Evolutionary conservation across 2,888 invertebrate genomes (phyloP), one percentile per base, ranked within the genome.

Genomic region (Drosophila monieri): DNA sequence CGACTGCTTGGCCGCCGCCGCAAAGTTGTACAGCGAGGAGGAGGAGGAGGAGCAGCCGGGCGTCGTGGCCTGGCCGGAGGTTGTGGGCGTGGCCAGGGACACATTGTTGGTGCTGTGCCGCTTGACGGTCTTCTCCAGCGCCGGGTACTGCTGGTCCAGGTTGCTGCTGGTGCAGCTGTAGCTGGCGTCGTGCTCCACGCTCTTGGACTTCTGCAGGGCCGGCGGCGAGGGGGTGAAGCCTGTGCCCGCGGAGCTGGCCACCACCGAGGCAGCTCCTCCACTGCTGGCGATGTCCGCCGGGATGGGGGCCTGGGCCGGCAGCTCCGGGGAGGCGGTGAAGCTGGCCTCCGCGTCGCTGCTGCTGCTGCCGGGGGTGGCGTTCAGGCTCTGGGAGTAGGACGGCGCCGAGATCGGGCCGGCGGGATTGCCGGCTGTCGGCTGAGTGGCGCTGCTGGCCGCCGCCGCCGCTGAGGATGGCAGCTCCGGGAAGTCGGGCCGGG

Each of bases 51-150:
- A 49, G 18, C 32, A 39, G 27, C 25, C 23, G 18, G 30, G 14
- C 1, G 30, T 4, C 10, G 30, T 18, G 15, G 32, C 27, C 8
- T 9, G 27, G 21, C 10, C 1, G 27, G 54, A 4, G 6, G 18
- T 37, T 14, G 21, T 35, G 9, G 54, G n/a, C 10, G 66, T 39
- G 15, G 32, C 41, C 59, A 71, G 27, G 49, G 79, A 74, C 10
- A 88, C 83, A 73, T 88, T 89, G 37, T 87, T 81, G 37, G 88
- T 77, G 67, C 88, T 90, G 76, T 91, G 90, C 54, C 90, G 80
- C 84, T 92, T 90, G 23, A 92, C 86, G 0, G 92, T 91, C 84
- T 91, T 92, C 73, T 92, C 92, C 21, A 92, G 77, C 46, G 92
- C 92, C 30, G 92, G 92, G 84, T 92, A 92, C 67, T 92, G 92